Base-by-base conservation (phyloP, 2,888 invertebrate genomes). In the Phymatocera aterrima region DNA sequence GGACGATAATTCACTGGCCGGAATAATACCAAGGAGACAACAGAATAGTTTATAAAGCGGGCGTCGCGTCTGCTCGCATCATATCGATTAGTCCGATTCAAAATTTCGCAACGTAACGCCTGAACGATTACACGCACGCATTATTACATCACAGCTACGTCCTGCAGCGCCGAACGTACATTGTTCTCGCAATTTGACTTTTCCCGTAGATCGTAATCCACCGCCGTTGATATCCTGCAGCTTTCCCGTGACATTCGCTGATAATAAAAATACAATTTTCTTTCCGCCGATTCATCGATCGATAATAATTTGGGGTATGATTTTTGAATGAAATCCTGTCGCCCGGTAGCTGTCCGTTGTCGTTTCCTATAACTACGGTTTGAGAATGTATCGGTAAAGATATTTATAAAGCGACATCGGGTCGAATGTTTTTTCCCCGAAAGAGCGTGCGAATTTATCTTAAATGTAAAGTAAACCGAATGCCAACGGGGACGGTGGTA, bases 11-110 rank as follows among this genome's bases (percentile, higher is more conserved):
- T 90, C 90, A 90, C 84, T 87, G 83, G 83, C 83, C 83, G 85
- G 90, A 90, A 90, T 90, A 90, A 90, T 90, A 87, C 88, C 88
- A 90, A 90, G 90, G 87, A 90, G 89, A 90, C 89, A 90, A 90
- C 90, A 89, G 90, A 89, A 90, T 90, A 90, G 90, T 90, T 90
- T 89, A 89, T 90, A 89, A 90, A 90, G 86, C 84, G 82, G 75
- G 81, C 65, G 75, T 75, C 75, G 81, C 65, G 75, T 75, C 75
- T 75, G 75, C 57, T 12, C 75, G 51, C 51, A 24, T 57, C 15
- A 10, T 75, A 75, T 75, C 60, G 75, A 75, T 75, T 40, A 60
- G n/a, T n/a, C 37, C 24, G 8, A 40, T 57, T 75, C 37, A 15
- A 24, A 37, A 37, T 24, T n/a, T n/a, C 37, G 48, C 48, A 28